Conservation (phyloP, 2,797 vertebrate species). For the Enteromius afrohamiltoni region DNA sequence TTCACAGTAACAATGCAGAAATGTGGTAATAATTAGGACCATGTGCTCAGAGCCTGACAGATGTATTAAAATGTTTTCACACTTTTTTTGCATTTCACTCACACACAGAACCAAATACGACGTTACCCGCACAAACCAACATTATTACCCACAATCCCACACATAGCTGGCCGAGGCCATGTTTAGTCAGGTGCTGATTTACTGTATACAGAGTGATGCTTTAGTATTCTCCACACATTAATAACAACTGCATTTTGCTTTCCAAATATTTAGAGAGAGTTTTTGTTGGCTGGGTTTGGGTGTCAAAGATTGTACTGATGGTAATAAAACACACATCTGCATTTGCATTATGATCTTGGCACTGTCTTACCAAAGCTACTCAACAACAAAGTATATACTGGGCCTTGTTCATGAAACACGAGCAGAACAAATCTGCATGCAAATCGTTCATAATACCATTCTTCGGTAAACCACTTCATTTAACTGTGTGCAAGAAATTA, state of each 20-base stretch:
- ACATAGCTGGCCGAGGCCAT: slow-evolving; percentile 45
- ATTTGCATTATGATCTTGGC: slow-evolving; percentile 8
- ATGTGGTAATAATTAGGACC: slow-evolving; percentile 14
- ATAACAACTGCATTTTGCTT: slow-evolving; percentile 50
- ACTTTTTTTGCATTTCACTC: slow-evolving; percentile 25
- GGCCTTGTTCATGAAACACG: not conserved
- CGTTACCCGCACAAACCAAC: not conserved
- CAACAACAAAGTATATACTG: not conserved
- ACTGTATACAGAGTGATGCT: slow-evolving; percentile 13
- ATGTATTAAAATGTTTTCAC: slow-evolving; percentile 24
- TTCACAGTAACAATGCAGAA: slow-evolving; percentile 1
- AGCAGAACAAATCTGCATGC: not conserved
- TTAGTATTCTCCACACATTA: slow-evolving; percentile 31
- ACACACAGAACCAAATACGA: slow-evolving; percentile 14
- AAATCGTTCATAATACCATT: not conserved
- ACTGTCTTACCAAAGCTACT: slow-evolving; percentile 13
- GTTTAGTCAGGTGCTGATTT: slow-evolving; percentile 59
- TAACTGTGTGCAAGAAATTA: not conserved
- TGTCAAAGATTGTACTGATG: slow-evolving; percentile 26
- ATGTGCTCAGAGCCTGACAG: not conserved
- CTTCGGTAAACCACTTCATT: not conserved
- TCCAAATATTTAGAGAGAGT: slow-evolving; percentile 49
- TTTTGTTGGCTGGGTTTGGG: slow-evolving; percentile 43
- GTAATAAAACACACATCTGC: slow-evolving; percentile 38
- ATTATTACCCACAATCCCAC: slow-evolving; percentile 39